Evolutionary conservation across 1,140 invertebrate genomes (phyloP).

Genomic region (Andricus grossulariae): DNA sequence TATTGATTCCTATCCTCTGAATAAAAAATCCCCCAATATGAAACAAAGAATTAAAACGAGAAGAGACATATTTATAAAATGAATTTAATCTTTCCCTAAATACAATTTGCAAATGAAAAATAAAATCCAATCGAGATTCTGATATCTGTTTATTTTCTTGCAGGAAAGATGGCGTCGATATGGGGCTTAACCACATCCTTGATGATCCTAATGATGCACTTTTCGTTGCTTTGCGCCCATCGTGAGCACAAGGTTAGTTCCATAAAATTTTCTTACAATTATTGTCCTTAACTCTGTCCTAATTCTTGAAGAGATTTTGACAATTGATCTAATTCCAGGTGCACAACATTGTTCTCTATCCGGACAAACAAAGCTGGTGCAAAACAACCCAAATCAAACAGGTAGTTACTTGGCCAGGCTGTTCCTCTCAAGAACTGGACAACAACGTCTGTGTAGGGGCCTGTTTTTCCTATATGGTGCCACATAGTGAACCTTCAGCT

Average conservation of each 20-base stretch:
- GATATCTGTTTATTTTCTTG: constrained; percentile 44
- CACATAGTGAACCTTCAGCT: constrained; percentile 80
- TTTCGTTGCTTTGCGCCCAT: constrained; percentile 62
- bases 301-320: constrained; percentile 16
- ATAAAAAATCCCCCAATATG: too few relatives aligned
- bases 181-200: constrained; percentile 48
- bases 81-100: too few relatives aligned
- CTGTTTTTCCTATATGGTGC: constrained; percentile 83
- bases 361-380: constrained; percentile 83
- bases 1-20: constrained; percentile 33
- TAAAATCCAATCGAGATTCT: too few relatives aligned
- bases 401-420: constrained; percentile 79
- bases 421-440: constrained; percentile 79
- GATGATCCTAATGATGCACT: constrained; percentile 55
- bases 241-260: constrained; percentile 72
- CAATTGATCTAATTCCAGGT: constrained; percentile 71
- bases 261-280: background rate
- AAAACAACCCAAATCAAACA: constrained; percentile 82
- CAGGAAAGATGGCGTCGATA: constrained; percentile 63
- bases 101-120: too few relatives aligned
- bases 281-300: background rate
- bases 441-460: constrained; percentile 84
- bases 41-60: too few relatives aligned
- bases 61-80: too few relatives aligned
- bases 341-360: constrained; percentile 82